phyloP scores from a whole-genome alignment of 2,113 vertebrate species.

The Crotophaga sulcirostris region DNA sequence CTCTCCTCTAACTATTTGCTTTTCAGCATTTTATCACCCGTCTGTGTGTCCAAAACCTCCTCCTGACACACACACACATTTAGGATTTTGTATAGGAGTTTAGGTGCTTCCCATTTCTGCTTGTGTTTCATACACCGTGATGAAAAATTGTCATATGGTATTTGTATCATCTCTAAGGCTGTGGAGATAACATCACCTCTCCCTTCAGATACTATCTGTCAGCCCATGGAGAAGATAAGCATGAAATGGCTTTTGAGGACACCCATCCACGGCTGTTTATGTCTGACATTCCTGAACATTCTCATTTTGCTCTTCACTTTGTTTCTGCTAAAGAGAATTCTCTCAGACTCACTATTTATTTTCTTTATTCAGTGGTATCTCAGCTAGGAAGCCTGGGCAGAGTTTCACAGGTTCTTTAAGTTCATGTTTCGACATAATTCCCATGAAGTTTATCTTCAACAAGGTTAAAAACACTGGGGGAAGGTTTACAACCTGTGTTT shows the following conservation, averaged over 20 bases:
- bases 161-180: background rate
- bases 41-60: background rate
- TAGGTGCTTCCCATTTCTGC: background rate
- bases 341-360: background rate
- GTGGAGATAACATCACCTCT: background rate
- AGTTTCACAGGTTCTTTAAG: background rate
- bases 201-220: background rate
- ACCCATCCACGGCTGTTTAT: background rate
- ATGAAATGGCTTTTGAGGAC: background rate
- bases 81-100: background rate
- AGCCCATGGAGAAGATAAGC: background rate
- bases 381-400: background rate
- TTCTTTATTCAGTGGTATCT: background rate
- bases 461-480: background rate
- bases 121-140: background rate
- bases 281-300: background rate
- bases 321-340: background rate
- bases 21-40: background rate
- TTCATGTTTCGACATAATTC: background rate
- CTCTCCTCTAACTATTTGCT: background rate
- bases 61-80: background rate
- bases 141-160: background rate
- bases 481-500: background rate
- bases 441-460: background rate
- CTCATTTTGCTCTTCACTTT: background rate